Percentiles rank a stretch among this genome's conserved stretches.
phyloP scores from a whole-genome alignment of 1,140 invertebrate genomes.

The Bombus confusus region DNA sequence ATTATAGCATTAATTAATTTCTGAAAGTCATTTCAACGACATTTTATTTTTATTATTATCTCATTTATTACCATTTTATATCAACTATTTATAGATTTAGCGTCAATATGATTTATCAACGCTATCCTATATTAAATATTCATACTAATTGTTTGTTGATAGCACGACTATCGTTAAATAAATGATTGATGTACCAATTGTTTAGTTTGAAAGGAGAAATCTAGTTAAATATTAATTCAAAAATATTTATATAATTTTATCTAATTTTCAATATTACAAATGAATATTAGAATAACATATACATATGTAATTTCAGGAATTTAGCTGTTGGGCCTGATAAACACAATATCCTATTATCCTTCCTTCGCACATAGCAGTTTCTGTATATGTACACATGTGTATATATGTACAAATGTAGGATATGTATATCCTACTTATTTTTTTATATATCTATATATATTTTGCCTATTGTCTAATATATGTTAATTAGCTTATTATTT shows the following conservation, averaged over 20 bases:
- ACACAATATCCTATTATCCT: constrained; percentile 65
- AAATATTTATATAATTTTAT: background rate
- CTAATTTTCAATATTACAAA: background rate
- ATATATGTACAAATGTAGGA: constrained; percentile 28
- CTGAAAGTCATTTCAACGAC: too few species aligned
- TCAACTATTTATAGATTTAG: background rate
- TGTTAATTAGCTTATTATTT: background rate
- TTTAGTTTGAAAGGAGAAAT: background rate
- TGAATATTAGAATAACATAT: constrained; percentile 51
- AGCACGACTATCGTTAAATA: background rate
- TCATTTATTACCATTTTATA: background rate
- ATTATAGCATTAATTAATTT: background rate
- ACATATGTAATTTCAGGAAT: constrained; percentile 69
- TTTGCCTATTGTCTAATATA: background rate
- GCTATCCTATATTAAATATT: background rate
- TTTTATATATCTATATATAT: constrained; percentile 19
- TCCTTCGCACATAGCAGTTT: constrained; percentile 65
- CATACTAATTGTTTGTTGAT: background rate
- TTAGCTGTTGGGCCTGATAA: constrained; percentile 68
- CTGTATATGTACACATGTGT: constrained; percentile 39
- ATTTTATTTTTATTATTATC: background rate
- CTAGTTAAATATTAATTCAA: background rate
- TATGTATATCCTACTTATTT: constrained; percentile 11
- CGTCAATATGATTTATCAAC: background rate
- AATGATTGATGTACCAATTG: background rate